Conservation (phyloP, 2,113 vertebrate genomes). For the Emydura subglobosa region DNA sequence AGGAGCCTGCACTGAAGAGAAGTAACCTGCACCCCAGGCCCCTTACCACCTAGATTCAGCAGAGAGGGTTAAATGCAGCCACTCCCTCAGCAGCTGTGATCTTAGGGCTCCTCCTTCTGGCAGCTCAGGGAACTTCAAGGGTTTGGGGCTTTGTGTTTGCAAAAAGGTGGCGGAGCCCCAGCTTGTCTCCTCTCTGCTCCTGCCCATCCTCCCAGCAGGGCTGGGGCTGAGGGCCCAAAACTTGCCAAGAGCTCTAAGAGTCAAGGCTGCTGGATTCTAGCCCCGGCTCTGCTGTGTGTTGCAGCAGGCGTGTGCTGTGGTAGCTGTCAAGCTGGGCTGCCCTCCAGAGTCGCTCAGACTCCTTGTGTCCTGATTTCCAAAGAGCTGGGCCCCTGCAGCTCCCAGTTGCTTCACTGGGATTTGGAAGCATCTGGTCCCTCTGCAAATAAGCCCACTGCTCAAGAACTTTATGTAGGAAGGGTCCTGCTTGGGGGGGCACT, state of each 20-base stretch:
- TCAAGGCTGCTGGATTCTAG: no score
- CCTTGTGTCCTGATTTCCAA: neutral
- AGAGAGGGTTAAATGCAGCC: neutral
- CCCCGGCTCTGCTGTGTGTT: no score
- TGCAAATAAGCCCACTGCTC: neutral
- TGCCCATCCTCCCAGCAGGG: neutral
- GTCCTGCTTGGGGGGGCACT: no score
- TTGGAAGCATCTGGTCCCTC: neutral
- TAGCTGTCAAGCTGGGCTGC: neutral
- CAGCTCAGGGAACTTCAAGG: fast-evolving
- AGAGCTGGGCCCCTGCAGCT: neutral
- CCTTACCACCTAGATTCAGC: no score
- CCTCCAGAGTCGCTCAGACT: no score
- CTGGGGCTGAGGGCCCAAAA: no score
- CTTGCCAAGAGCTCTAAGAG: no score
- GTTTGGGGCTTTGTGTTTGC: neutral
- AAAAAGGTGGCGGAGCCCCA: no score
- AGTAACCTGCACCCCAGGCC: neutral
- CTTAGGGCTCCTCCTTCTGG: slow-evolving; percentile 56
- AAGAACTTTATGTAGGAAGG: neutral
- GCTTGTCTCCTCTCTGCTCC: neutral
- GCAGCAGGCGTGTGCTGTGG: no score
- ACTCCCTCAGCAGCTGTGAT: neutral
- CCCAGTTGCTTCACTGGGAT: neutral
- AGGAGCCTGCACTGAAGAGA: neutral